Evolutionary conservation across 2,113 vertebrate genomes (phyloP), one percentile per base, ranked within the genome.

Genomic region (Caloenas nicobarica): DNA sequence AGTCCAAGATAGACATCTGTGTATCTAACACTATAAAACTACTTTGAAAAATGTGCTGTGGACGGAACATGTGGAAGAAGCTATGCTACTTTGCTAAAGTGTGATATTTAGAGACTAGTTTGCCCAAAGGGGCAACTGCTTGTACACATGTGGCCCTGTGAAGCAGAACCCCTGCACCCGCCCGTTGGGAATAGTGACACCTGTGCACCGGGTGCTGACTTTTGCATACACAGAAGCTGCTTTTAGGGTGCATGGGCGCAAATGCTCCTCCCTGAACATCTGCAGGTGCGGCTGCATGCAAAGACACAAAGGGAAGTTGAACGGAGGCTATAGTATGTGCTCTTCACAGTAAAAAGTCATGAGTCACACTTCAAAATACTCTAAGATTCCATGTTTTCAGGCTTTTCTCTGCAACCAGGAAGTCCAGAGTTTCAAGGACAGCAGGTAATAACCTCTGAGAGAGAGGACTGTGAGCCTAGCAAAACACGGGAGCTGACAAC

Each of bases 211-310:
- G 93, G 70, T 93, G 95, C 89, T 91, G 92, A 40, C 96, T 96
- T 97, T 97, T 97, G 94, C 96, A 97, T 97, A 93, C 66, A 22
- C 83, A 95, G 92, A 93, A 96, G 90, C 91, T 96, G 81, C 72
- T 92, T 91, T 92, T 93, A 91, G 95, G 91, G 92, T 91, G 82
- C 91, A 64, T 83, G 95, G 80, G 79, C 72, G 83, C 70, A 72
- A 92, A 88, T 44, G n/a, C 96, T 84, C 91, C 86, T 93, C 96
- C 94, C 95, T 81, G 61, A 90, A 79, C 94, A 96, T 87, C 96
- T 96, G 96, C 93, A 96, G 96, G 95, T 96, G 96, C 21, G 81
- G 86, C 93, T 94, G 91, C 93, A 88, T 96, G 96, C 96, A 96
- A 93, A 96, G 70, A 84, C 73, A 82, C 73, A 85, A 93, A 81